Evolutionary conservation across 2,113 vertebrate genomes (phyloP), one percentile per base, ranked within the genome.

Genomic region (Manacus vitellinus): DNA sequence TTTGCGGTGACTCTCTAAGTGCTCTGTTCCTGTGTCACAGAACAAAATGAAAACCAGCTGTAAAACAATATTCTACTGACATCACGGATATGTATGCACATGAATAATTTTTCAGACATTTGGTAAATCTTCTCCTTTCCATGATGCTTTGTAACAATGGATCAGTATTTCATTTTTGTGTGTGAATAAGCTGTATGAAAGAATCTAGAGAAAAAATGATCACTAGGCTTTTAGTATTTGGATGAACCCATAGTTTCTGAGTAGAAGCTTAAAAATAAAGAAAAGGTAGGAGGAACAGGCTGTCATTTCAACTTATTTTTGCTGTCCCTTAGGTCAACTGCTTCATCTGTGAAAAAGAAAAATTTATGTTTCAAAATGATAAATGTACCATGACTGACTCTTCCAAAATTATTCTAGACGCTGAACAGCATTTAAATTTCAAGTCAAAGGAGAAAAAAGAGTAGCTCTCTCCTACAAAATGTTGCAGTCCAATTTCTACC

Each of bases 11-110:
- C 39, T 91, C 79, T 75, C 62, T 87, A 92, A 96, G 85, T 85
- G 58, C 81, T 96, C 71, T 93, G 91, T 94, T 95, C 91, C 95
- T 93, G 91, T 96, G 85, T 89, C 87, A 94, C 74, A 58, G 80
- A 73, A 62, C 25, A 23, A 94, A 96, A 96, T 88, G 83, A 94
- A 92, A 96, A 93, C 77, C 95, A 95, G 82, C 94, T 97, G 92
- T 66, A 74, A 63, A 72, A 46, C 56, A 85, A 46, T 33, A 89
- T 66, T 79, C 71, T 80, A 35, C 73, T 88, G 83, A 94, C 88
- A 96, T 54, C 77, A 94, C 54, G 76, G 68, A n/a, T 72, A 55
- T 80, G 56, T 19, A 71, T 54, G 70, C 73, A 54, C 25, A 54
- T 6, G 67, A 95, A 83, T n/a, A 52, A 46, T 65, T 83, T 68